Conservation (phyloP, 2,113 vertebrate genomes). For the Rhegmatorhina hoffmannsi region DNA sequence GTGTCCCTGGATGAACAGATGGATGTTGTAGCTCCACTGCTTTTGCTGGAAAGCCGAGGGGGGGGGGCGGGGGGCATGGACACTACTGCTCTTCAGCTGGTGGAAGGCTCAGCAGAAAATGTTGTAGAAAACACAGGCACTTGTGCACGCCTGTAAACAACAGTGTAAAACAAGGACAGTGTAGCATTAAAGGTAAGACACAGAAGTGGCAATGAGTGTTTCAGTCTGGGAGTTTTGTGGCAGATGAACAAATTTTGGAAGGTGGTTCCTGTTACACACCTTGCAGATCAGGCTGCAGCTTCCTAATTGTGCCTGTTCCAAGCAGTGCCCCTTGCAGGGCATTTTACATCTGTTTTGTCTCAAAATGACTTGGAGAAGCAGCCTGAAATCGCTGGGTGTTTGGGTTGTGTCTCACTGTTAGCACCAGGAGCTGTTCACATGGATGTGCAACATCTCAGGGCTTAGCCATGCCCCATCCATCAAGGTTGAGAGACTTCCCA, state of each 20-base stretch:
- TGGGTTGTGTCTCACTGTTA: neutral
- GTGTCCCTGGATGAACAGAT: neutral
- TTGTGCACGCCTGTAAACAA: neutral
- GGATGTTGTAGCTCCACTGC: neutral
- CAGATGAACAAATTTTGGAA: neutral
- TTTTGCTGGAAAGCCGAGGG: neutral
- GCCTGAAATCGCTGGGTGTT: neutral
- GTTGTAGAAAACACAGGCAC: accelerated
- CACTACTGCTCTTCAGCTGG: neutral
- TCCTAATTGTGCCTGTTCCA: neutral
- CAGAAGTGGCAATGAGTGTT: neutral
- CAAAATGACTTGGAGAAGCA: neutral
- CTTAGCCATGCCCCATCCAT: constrained; percentile 11
- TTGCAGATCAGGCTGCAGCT: neutral
- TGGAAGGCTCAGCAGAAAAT: neutral
- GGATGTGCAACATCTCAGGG: neutral
- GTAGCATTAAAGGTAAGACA: neutral
- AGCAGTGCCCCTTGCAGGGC: neutral
- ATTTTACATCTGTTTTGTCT: neutral
- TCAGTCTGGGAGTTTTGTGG: neutral
- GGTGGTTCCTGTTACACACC: neutral
- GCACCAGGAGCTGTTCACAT: neutral
- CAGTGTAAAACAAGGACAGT: neutral
- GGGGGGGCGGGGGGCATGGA: no score
- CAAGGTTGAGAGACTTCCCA: neutral